Base-by-base conservation (phyloP, 2,888 invertebrate species). In the Celastrina argiolus region DNA sequence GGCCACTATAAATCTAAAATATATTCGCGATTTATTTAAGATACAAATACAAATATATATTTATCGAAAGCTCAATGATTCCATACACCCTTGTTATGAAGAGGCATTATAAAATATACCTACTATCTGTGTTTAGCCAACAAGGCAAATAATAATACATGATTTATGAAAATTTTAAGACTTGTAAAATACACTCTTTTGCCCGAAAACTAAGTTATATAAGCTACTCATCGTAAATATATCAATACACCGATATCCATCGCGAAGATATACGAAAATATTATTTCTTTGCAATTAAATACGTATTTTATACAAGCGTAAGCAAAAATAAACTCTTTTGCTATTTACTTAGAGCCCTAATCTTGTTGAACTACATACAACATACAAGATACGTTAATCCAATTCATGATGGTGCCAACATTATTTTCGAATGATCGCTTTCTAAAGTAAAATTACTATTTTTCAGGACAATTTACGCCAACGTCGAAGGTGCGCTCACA, bases 321-420 rank as follows among this genome's bases (percentile, higher is more conserved):
- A 89, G 90, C 90, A 90, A 89, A 89, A 89, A 89, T 89, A 89
- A 89, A 84, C 81, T 89, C 87, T 88, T 84, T 81, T 22, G 14
- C 61, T 61, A 61, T 36, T 22, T 61, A 39, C 61, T 61, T 61
- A 61, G 61, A 22, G 61, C 26, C 39, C 36, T 61, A 39, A 31
- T 61, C 8, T 2, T 18, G 16, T 51, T 61, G 22, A 61, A 61
- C 61, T 61, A 61, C 22, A 39, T 61, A 5, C 59, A 16, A 59
- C 34, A 63, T 67, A 34, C 65, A 63, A 36, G 26, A 36, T 39
- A 12, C 22, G 14, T 39, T 36, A 61, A 39, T 61, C 22, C 61
- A 61, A 39, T 16, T 26, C 61, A 39, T 12, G 61, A 39, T 39
- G 12, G 7, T 18, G 16, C 61, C 18, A 61, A 61, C 22, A 31